Percentiles rank a stretch among this genome's conserved stretches.
phyloP scores from a whole-genome alignment of 2,113 vertebrate species.

The Chloebia gouldiae region DNA sequence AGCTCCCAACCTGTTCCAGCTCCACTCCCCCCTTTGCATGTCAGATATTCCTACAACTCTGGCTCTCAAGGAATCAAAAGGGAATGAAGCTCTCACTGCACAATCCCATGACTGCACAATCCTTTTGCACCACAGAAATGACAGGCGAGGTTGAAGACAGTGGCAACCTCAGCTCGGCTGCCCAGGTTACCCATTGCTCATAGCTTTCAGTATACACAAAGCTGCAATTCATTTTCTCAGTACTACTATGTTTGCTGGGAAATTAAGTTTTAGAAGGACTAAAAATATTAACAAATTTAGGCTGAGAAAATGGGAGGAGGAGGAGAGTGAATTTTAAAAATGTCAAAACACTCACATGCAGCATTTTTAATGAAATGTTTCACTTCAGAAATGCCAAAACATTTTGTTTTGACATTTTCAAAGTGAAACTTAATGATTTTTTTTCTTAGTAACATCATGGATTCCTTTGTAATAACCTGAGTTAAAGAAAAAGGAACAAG shows the following conservation, averaged over 20 bases:
- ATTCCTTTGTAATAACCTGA: not conserved
- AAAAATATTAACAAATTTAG: conserved; percentile 52
- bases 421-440: conserved; percentile 48
- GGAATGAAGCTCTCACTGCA: not conserved
- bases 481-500: not conserved
- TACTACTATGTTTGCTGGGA: not conserved
- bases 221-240: not conserved
- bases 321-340: conserved; percentile 28
- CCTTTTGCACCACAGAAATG: not conserved
- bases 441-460: not conserved
- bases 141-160: not conserved
- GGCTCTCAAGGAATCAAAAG: not conserved
- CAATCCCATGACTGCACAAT: not conserved
- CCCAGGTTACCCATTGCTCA: not conserved
- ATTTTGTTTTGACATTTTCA: conserved; percentile 69
- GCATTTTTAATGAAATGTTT: conserved; percentile 67
- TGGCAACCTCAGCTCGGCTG: not conserved
- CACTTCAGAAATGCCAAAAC: conserved; percentile 68
- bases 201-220: not conserved
- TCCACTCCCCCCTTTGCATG: not conserved
- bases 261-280: not conserved
- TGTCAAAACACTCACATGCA: conserved; percentile 65
- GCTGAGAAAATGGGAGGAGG: not conserved
- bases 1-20: not conserved
- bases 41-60: too few species aligned